Conservation (phyloP, 2,797 vertebrate genomes). For the Acomys russatus region DNA sequence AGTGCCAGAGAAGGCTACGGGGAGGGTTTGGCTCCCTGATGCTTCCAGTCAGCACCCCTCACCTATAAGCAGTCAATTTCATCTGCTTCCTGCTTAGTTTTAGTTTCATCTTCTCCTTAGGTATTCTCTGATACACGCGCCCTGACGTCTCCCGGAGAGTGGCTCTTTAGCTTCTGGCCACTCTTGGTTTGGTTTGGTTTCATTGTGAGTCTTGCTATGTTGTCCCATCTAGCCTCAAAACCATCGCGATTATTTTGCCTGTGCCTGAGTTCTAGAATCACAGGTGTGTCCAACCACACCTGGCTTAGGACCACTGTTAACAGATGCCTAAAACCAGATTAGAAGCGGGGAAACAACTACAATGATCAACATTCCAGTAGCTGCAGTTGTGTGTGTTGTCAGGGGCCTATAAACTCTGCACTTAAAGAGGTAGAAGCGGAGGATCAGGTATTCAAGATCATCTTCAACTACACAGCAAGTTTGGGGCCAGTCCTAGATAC, state of each 20-base stretch:
- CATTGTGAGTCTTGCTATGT: not conserved
- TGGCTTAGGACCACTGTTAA: too few species aligned
- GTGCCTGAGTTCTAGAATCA: not conserved
- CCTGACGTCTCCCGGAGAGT: not conserved
- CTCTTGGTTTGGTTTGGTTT: not conserved
- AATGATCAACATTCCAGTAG: not conserved
- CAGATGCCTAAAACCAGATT: not conserved
- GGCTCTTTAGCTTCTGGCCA: not conserved
- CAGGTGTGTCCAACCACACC: too few species aligned
- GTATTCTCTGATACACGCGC: too few species aligned
- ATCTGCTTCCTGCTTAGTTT: not conserved
- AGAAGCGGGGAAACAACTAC: not conserved
- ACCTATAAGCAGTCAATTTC: not conserved
- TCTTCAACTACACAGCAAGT: not conserved
- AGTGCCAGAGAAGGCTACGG: not conserved
- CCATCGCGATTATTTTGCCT: not conserved
- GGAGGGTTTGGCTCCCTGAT: not conserved
- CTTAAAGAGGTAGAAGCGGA: not conserved
- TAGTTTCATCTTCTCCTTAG: not conserved
- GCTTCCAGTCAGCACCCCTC: not conserved
- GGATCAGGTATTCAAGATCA: not conserved
- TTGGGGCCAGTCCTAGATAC: not conserved
- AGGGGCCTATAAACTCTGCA: not conserved
- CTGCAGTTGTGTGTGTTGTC: not conserved
- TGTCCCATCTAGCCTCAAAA: not conserved